These are phyloP conservation scores for Invenusta paracnida DNA, from an alignment of 2,888 invertebrate genomes.

Conservation along the genomic window DNA sequence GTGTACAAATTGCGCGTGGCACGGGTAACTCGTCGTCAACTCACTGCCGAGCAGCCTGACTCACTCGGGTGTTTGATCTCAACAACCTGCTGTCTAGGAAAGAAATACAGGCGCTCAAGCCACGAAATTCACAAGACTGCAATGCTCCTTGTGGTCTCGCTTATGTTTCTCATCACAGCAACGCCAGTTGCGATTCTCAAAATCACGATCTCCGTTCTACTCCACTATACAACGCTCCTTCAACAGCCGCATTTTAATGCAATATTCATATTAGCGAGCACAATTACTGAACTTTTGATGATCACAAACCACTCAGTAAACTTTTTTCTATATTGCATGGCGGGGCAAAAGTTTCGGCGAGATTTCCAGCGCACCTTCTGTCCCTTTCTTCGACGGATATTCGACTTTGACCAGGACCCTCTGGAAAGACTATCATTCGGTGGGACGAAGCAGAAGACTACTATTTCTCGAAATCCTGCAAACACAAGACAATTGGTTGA, in stretches of 20 bases:
- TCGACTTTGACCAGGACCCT: neutral
- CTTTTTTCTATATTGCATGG: conserved; percentile 36
- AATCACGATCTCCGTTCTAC: neutral
- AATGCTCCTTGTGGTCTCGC: conserved; percentile 41
- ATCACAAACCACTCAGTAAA: conserved; percentile 25
- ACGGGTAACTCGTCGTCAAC: neutral
- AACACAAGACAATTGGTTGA: neutral
- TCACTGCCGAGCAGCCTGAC: neutral
- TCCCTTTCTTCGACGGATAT: neutral
- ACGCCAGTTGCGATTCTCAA: conserved; percentile 39
- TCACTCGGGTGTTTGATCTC: neutral
- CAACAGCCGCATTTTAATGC: neutral
- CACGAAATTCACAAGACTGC: conserved; percentile 28
- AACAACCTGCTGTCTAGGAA: neutral
- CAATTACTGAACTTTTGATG: conserved; percentile 12
- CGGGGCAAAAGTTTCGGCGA: conserved; percentile 34
- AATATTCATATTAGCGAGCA: neutral
- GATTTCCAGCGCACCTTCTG: neutral
- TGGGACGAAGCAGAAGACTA: neutral
- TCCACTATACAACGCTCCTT: neutral
- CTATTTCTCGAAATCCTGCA: neutral
- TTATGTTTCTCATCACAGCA: conserved; percentile 37
- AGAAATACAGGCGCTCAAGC: neutral
- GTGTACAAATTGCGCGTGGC: neutral
- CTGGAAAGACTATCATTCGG: neutral